Base-by-base conservation (phyloP, 2,888 invertebrate species). In the Drosophila dives region DNA sequence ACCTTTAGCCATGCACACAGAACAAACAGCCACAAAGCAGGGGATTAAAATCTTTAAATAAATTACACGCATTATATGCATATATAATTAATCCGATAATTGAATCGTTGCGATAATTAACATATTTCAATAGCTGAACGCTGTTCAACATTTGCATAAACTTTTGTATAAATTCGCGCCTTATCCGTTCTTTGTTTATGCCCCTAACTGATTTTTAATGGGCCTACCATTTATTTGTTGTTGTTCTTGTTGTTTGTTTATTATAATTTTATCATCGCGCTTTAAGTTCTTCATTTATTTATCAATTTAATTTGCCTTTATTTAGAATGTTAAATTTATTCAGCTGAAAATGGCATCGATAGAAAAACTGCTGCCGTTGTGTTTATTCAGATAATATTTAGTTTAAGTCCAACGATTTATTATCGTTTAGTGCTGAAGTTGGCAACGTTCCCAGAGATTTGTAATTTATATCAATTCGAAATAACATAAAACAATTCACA, bases 71-170 rank as follows among this genome's bases (percentile, higher is more conserved):
- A 45, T 34, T 15, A 34, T n/a, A 15, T 23, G 45, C 45, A 23
- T 8, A 45, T 67, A 71, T 76, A 83, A 83, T 70, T 42, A 36
- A 61, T 67, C 50, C 33, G 50, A 63, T 68, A 79, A 79, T 82
- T 79, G 80, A 75, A 70, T 61, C 60, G 51, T 63, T 64, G 42
- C 34, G 50, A 36, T 45, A 58, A 17, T 62, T 36, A 36, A 26
- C 36, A 54, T 50, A 42, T 63, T 40, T 63, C 42, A 38, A 51
- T 53, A 23, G 48, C 38, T 7, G 10, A 51, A 33, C 15, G 62
- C 40, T 48, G 48, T 45, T 66, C 40, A 26, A 17, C 33, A 77
- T 77, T 77, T 80, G 60, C 77, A 77, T 77, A 77, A 65, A 58
- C 50, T 48, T 40, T 10, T 42, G 20, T 15, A 33, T 56, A 70